Conservation (phyloP, 2,888 invertebrate species). For the Lamproptera curius region DNA sequence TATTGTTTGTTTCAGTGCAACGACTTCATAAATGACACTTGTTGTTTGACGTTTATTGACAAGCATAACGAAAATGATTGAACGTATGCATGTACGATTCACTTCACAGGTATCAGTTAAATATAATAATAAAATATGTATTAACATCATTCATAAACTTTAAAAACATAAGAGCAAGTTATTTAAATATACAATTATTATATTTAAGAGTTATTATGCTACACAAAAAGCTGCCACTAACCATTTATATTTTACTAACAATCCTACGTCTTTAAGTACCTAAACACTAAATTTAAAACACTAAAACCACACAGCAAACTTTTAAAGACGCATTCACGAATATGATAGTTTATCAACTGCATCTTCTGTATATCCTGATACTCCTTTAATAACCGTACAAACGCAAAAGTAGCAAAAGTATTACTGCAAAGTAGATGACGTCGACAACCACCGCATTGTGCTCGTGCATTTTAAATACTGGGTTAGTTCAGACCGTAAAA, state of each 20-base stretch:
- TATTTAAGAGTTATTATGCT: slow-evolving; percentile 8
- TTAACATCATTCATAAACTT: too few species aligned
- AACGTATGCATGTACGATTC: too few species aligned
- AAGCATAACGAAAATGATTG: too few species aligned
- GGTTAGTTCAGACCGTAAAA: slow-evolving; percentile 59
- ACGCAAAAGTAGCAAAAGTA: slow-evolving; percentile 74
- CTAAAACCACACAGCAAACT: slow-evolving; percentile 35
- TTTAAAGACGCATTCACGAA: slow-evolving; percentile 45
- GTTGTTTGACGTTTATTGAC: too few species aligned
- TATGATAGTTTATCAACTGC: slow-evolving; percentile 51
- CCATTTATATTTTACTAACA: slow-evolving; percentile 36
- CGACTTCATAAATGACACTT: too few species aligned
- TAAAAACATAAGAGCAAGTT: too few species aligned
- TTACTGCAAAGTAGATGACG: slow-evolving; percentile 76
- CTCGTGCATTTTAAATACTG: slow-evolving; percentile 72
- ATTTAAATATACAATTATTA: too few species aligned
- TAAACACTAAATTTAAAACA: slow-evolving; percentile 29
- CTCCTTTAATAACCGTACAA: slow-evolving; percentile 61
- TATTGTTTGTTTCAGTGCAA: too few species aligned
- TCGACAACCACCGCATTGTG: slow-evolving; percentile 72
- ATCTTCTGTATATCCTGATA: slow-evolving; percentile 61
- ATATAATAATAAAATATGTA: too few species aligned
- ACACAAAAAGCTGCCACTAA: slow-evolving; percentile 26
- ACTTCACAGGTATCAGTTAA: too few species aligned
- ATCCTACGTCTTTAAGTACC: slow-evolving; percentile 36